Percentiles rank a stretch among this genome's conserved stretches.
Conservation (phyloP, 2,113 vertebrate genomes). For the Serinus canaria region DNA sequence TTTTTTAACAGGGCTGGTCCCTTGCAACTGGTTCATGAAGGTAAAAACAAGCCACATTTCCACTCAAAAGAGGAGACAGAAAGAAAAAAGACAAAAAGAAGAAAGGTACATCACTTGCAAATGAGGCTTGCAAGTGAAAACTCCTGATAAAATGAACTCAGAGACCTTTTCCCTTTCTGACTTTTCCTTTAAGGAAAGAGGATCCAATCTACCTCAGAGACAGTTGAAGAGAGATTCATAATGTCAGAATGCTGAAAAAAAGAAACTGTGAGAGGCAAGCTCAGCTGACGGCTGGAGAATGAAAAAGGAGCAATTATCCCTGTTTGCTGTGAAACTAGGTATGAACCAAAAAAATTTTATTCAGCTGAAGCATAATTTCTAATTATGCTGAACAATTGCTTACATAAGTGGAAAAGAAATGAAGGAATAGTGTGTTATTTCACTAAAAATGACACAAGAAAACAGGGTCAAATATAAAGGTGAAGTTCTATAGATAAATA, state of each 20-base stretch:
- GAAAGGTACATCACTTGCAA: neutral
- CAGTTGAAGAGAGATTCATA: neutral
- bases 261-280: neutral
- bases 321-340: neutral
- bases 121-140: neutral
- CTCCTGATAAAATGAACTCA: neutral
- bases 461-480: neutral
- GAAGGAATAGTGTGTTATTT: neutral
- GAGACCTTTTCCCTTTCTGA: neutral
- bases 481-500: neutral
- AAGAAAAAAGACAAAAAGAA: neutral
- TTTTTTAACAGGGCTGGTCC: neutral
- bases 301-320: neutral
- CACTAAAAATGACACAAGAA: neutral
- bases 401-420: neutral
- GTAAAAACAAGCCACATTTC: neutral
- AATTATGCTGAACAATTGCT: neutral
- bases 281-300: neutral
- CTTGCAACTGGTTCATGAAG: neutral
- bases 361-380: constrained; percentile 12
- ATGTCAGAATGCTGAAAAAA: neutral
- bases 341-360: neutral
- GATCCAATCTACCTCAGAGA: neutral
- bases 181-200: neutral
- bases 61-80: neutral